Base-by-base conservation (phyloP, 2,113 vertebrate species). In the Cyanistes caeruleus region DNA sequence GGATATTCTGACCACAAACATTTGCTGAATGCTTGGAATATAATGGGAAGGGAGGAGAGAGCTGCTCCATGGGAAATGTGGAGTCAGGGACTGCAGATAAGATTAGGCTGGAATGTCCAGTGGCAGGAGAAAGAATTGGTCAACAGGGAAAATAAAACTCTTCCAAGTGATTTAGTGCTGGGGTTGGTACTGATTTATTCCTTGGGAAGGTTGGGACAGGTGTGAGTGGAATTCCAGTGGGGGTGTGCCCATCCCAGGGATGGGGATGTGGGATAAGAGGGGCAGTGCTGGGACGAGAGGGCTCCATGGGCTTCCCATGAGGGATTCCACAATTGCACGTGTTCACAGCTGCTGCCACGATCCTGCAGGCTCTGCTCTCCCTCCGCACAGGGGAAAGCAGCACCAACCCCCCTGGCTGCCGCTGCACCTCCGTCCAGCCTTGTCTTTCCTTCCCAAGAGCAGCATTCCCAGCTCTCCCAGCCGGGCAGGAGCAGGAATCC, bases 41-140 rank as follows among this genome's bases (percentile, higher is more conserved):
- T 10, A 14, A 16, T 16, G 69, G 86, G 80, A 60, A 84, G 58
- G 87, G 93, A 84, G 60, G 44, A 70, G 49, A 60, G 60, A 9
- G 30, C 63, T 77, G 67, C 75, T 86, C 13, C 21, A 11, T 27
- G 82, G 67, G 90, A 85, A 65, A 43, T 9, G 33, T 27, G 83
- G 30, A 92, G 59, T 60, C 72, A 30, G 88, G 90, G 59, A 12
- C 76, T 77, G 72, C 4, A 80, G 95, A 93, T 93, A 88, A 95
- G 90, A 93, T 93, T 90, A 48, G 83, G 27, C 68, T 74, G 90
- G 95, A 95, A 93, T 92, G 90, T 81, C 88, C 73, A 65, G 82
- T 51, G 82, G 59, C 85, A 94, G 88, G 11, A 58, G 44, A 53
- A 53, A 30, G 73, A 64, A 33, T 0, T 28, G 65, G 59, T 65